A percentile compares a stretch with the other conserved stretches of the same genome.
Evolutionary conservation across 2,888 invertebrate species (phyloP).

Genomic region (Schizaphis graminum): DNA sequence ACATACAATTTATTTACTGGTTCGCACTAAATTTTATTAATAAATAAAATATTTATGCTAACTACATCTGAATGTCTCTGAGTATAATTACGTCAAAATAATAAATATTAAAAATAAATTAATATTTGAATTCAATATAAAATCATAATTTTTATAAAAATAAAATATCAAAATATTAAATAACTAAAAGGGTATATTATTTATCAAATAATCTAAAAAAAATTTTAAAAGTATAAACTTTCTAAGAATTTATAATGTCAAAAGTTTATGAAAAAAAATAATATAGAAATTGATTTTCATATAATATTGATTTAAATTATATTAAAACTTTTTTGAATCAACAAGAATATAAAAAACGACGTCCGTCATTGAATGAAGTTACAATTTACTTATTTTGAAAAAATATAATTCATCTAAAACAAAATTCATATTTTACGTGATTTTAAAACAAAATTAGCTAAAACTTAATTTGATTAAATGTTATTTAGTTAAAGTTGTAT

Average conservation of each 20-base stretch:
- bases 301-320: not conserved
- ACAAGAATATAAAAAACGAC: not conserved
- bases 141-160: not conserved
- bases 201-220: not conserved
- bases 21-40: no score
- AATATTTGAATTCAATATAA: not conserved
- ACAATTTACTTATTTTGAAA: not conserved
- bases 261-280: not conserved
- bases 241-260: not conserved
- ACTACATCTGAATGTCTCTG: no score
- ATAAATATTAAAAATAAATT: not conserved
- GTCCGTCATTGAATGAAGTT: not conserved
- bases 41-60: no score
- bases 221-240: not conserved
- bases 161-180: not conserved
- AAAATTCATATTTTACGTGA: not conserved
- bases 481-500: not conserved
- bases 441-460: not conserved
- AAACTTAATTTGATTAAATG: not conserved
- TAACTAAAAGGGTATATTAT: not conserved
- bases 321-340: not conserved
- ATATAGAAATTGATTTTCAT: not conserved
- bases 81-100: no score
- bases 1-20: no score
- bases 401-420: not conserved